These are phyloP conservation scores for Hippocampus abdominalis DNA, from an alignment of 2,113 vertebrate genomes.

Conservation along the genomic window DNA sequence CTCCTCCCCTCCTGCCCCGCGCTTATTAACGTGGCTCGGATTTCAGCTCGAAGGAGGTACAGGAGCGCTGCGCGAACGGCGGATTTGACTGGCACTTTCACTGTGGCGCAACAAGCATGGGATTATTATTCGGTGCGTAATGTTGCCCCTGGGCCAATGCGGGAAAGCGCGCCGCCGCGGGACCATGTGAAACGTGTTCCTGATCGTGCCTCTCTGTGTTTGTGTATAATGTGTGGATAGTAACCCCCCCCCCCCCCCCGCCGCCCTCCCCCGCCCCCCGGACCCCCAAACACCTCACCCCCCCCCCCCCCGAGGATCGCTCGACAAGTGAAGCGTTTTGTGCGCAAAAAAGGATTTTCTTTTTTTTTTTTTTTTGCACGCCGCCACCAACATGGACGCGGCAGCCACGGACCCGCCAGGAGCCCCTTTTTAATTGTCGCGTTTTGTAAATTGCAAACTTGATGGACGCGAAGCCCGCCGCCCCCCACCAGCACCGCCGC, in stretches of 20 bases:
- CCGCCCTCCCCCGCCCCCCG: neutral
- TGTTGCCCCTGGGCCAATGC: constrained; percentile 66
- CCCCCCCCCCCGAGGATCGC: neutral
- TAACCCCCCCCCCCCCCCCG: neutral
- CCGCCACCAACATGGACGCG: constrained; percentile 3
- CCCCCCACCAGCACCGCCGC: constrained; percentile 49
- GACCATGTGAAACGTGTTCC: constrained; percentile 74
- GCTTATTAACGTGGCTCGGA: constrained; percentile 20
- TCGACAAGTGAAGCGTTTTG: constrained; percentile 64
- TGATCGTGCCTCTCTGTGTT: constrained; percentile 76
- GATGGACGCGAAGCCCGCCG: constrained; percentile 18
- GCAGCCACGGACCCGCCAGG: neutral
- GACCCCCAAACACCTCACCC: neutral
- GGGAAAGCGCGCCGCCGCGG: constrained; percentile 57
- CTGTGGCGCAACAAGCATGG: constrained; percentile 62
- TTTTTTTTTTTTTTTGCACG: neutral
- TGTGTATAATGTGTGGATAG: constrained; percentile 57
- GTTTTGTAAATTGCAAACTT: constrained; percentile 34
- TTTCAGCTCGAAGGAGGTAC: constrained; percentile 26
- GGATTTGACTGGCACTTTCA: constrained; percentile 44
- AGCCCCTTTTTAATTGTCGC: constrained; percentile 49
- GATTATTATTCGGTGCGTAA: constrained; percentile 66
- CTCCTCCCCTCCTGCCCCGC: too few species aligned
- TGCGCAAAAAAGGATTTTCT: constrained; percentile 44
- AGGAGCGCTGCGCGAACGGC: constrained; percentile 51